Evolutionary conservation across 2,888 invertebrate species (phyloP), one percentile per base, ranked within the genome.

Genomic region (Pachliopta kotzebuea): DNA sequence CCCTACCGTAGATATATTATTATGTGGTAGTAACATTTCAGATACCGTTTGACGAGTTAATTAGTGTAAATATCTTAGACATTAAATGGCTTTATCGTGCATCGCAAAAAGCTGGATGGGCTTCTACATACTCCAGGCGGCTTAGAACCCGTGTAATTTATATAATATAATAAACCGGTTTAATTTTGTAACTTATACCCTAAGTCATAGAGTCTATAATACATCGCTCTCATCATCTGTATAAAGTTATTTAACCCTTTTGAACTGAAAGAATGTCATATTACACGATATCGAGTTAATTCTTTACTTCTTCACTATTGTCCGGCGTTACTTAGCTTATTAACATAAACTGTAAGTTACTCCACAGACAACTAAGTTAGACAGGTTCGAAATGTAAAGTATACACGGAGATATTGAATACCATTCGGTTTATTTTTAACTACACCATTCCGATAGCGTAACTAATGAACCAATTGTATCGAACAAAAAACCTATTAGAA

Each of bases 61-160:
- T 49, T 20, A 49, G 23, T 50, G 24, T 53, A 42, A 63, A 67
- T 63, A 68, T 67, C 63, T 63, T 63, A 52, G 57, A 58, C 55
- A 52, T 56, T 63, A 66, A 64, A 61, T 52, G 45, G 37, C 63
- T 65, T 62, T 61, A 63, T 69, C 58, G 59, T 49, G 60, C 60
- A 68, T 76, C 76, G 77, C 69, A 78, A 83, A 83, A 83, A 81
- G 75, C 68, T 76, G 76, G 76, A 79, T 79, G 76, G 75, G 79
- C 82, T 83, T 83, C 80, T 79, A 80, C 83, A 83, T 84, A 83
- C 81, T 72, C 71, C 67, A 66, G 75, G 71, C 74, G 73, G 77
- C 74, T 80, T 78, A 80, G 78, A 79, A 75, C 76, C 72, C 76
- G 70, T 72, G 78, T 76, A 78, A 78, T 80, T 80, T 82, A 80